Conservation (phyloP, 1,140 invertebrate species). For the Ctenoplectra terminalis region DNA sequence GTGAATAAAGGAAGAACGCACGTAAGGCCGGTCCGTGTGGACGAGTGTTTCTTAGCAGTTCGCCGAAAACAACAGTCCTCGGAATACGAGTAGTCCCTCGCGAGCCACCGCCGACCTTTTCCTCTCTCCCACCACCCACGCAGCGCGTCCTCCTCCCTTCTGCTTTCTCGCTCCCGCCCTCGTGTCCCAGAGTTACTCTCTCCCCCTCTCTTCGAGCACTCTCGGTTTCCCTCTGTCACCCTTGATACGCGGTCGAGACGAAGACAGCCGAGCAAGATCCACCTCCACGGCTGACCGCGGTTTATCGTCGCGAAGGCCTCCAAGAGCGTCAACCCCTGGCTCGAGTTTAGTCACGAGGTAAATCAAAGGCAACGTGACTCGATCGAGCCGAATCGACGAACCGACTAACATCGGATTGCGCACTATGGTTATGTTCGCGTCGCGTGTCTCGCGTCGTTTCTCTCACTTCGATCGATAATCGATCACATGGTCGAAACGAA, state of each 20-base stretch:
- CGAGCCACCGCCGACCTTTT: conserved; percentile 62
- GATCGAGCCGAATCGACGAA: not conserved
- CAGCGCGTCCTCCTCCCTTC: conserved; percentile 58
- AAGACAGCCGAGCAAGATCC: conserved; percentile 31
- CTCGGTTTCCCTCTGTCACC: conserved; percentile 61
- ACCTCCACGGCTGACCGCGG: conserved; percentile 50
- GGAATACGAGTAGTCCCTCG: conserved; percentile 66
- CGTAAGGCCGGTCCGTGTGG: conserved; percentile 61
- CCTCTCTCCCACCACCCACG: conserved; percentile 68
- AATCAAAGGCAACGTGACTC: conserved; percentile 41
- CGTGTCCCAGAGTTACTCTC: conserved; percentile 28
- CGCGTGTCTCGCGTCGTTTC: not conserved
- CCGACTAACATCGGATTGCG: not conserved
- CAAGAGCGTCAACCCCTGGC: conserved; percentile 59
- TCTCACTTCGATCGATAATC: conserved; percentile 20
- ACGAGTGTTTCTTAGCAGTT: conserved; percentile 68
- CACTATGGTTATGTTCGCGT: not conserved
- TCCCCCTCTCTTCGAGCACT: conserved; percentile 51
- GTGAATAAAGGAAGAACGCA: not conserved
- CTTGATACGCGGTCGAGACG: conserved; percentile 47
- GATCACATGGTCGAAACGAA: conserved; percentile 29
- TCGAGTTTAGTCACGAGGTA: conserved; percentile 44
- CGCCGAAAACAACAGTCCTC: conserved; percentile 69
- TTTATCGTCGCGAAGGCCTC: conserved; percentile 54
- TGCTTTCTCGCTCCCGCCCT: conserved; percentile 66